Conservation (phyloP, 2,888 invertebrate species). For the Ommatoiulus sabulosus region DNA sequence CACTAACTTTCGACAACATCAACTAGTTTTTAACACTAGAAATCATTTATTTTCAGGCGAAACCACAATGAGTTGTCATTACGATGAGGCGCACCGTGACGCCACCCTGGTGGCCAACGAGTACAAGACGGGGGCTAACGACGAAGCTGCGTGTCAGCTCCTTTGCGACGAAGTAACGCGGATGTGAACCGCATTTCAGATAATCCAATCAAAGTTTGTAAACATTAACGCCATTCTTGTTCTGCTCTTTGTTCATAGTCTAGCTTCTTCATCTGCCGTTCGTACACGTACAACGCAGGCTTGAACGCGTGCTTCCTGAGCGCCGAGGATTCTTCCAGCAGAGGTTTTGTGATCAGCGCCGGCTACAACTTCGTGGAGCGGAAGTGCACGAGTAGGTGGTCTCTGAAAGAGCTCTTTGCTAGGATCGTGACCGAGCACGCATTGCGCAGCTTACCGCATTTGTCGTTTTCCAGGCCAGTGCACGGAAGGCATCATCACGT, state of each 20-base stretch:
- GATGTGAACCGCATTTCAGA: neutral
- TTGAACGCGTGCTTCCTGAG: constrained; percentile 68
- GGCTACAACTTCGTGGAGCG: constrained; percentile 50
- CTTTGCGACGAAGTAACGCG: constrained; percentile 65
- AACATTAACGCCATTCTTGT: too few species aligned
- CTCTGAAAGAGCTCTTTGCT: neutral
- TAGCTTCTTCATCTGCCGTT: constrained; percentile 67
- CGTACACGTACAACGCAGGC: constrained; percentile 67
- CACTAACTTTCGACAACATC: too few species aligned
- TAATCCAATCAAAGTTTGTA: neutral
- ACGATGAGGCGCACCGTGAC: constrained; percentile 66
- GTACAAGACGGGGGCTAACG: constrained; percentile 67
- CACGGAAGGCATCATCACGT: constrained; percentile 69
- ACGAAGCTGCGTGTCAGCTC: constrained; percentile 67
- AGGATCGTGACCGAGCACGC: neutral
- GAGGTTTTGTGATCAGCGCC: constrained; percentile 64
- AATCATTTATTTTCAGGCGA: neutral
- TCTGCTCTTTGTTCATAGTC: neutral
- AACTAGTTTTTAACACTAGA: too few species aligned
- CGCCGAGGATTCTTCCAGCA: constrained; percentile 68
- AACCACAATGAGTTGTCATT: constrained; percentile 64
- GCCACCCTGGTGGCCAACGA: constrained; percentile 68
- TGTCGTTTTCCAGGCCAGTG: constrained; percentile 66
- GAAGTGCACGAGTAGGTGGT: constrained; percentile 29
- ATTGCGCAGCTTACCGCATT: neutral